Evolutionary conservation across 37 sponge, comb jelly and placozoan species (phyloP), one percentile per base, ranked within the genome.

Genomic region (Diacarnus erythraeanus): DNA sequence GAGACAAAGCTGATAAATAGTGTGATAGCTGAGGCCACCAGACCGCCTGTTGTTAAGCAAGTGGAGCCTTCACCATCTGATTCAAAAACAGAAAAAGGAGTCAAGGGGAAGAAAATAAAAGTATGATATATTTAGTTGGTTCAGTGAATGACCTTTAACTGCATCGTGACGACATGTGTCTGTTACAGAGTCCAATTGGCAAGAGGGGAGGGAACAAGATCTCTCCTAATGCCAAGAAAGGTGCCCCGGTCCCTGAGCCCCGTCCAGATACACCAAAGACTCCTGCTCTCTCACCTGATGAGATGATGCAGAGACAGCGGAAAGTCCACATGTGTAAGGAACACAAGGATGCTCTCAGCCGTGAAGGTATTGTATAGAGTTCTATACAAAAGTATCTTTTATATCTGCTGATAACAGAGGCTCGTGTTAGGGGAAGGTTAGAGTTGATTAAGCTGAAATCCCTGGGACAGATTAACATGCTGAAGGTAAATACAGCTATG

Each of bases 401-500:
- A n/a, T n/a, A n/a, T n/a, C n/a, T n/a, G n/a, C n/a, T n/a, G n/a
- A n/a, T n/a, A n/a, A 34, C 57, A 85, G 83, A 87, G 38, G 2
- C 15, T 22, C 54, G 67, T 31, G 77, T 82, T 8, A 81, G 77
- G 61, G 42, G 25, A 1, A 57, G 78, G 38, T 66, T 87, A 58
- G 57, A 77, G 17, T 40, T 87, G 72, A 76, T 87, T 36, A 81
- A 81, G 51, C 20, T 2, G 30, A 76, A 81, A 44, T 71, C 72
- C 21, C 51, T 87, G 36, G 73, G 42, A 25, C 37, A 57, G 37
- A 75, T 87, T 6, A 26, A 71, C 3, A 30, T 76, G n/a, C 54
- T 87, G 29, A 87, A 87, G 88, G 88, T 85, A 27, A 1, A 60
- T 27, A 36, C n/a, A n/a, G n/a, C n/a, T n/a, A n/a, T n/a, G n/a